A percentile compares a stretch with the other conserved stretches of the same genome.
phyloP scores from a whole-genome alignment of 2,888 invertebrate species.

The Chymomyza amoena region DNA sequence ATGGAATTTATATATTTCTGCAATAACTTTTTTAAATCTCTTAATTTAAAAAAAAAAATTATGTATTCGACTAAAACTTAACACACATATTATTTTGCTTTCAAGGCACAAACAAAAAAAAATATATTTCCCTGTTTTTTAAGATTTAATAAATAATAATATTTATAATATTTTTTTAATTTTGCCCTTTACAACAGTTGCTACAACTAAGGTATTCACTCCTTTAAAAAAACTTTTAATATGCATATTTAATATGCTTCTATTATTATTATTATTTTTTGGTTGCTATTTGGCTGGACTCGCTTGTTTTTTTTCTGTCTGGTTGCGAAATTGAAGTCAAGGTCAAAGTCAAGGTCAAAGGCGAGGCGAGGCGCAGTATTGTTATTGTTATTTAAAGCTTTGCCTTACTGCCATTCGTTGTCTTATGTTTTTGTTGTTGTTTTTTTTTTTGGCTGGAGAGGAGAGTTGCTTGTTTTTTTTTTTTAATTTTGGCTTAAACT shows the following conservation, averaged over 20 bases:
- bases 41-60: too few species aligned
- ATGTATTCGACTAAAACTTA: too few species aligned
- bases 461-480: not conserved
- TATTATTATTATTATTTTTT: not conserved
- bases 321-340: not conserved
- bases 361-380: not conserved
- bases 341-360: not conserved
- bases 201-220: too few species aligned
- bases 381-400: not conserved
- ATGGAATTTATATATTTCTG: too few species aligned
- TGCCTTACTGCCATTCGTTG: constrained; percentile 49
- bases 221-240: not conserved
- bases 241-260: constrained; percentile 41
- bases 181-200: too few species aligned
- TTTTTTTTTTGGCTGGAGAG: constrained; percentile 28
- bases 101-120: too few species aligned
- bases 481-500: constrained; percentile 20
- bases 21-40: too few species aligned
- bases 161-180: too few species aligned
- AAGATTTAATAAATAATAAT: too few species aligned
- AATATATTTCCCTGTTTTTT: too few species aligned
- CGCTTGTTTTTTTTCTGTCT: not conserved
- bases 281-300: constrained; percentile 34
- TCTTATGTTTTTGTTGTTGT: constrained; percentile 27
- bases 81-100: too few species aligned